phyloP scores from a whole-genome alignment of 1,140 invertebrate genomes.

The Reticulitermes speratus region DNA sequence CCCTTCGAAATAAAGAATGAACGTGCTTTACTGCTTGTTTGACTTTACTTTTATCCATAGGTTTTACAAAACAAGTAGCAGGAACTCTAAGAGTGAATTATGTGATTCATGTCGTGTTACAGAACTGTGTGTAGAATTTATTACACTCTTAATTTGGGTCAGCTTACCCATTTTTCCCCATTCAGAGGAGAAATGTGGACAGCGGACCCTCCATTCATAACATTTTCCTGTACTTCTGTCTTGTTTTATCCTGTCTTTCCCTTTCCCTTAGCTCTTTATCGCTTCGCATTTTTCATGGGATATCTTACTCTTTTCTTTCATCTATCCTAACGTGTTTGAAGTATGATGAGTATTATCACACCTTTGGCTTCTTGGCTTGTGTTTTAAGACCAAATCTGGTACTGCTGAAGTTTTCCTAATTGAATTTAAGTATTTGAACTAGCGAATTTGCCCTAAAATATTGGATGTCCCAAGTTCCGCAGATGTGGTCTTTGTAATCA shows the following conservation, averaged over 20 bases:
- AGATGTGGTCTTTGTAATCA: too few relatives aligned
- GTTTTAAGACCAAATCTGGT: too few relatives aligned
- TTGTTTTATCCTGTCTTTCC: not conserved
- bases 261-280: not conserved
- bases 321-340: not conserved
- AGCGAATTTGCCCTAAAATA: too few relatives aligned
- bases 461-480: too few relatives aligned
- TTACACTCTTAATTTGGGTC: not conserved
- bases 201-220: not conserved
- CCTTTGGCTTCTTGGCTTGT: not conserved
- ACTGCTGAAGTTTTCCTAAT: too few relatives aligned
- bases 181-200: not conserved
- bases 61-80: too few relatives aligned
- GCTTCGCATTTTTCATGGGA: not conserved
- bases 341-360: not conserved
- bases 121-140: not conserved
- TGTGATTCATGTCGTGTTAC: not conserved
- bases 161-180: not conserved
- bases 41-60: too few relatives aligned
- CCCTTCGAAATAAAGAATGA: too few relatives aligned
- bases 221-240: not conserved
- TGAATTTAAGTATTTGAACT: too few relatives aligned
- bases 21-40: too few relatives aligned
- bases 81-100: not conserved
- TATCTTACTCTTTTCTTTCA: not conserved